Conservation (phyloP, 2,888 invertebrate species). For the Eilema caniola region DNA sequence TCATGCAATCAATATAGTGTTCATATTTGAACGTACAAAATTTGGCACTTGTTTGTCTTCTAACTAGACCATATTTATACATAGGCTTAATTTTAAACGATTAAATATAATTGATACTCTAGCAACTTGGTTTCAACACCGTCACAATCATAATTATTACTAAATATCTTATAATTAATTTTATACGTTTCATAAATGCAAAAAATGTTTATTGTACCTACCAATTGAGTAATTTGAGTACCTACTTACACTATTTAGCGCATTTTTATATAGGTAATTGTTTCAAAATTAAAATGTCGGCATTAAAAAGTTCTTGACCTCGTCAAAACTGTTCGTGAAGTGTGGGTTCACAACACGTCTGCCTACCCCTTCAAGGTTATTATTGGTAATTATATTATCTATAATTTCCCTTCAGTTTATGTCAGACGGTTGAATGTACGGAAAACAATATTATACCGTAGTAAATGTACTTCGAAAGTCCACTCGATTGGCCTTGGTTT, state of each 20-base stretch:
- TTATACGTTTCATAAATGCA: background rate
- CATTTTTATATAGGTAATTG: background rate
- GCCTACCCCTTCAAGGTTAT: background rate
- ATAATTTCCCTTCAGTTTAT: background rate
- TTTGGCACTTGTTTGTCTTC: too few species aligned
- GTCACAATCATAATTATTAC: background rate
- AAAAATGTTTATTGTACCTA: background rate
- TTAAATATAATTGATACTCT: background rate
- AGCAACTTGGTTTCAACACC: background rate
- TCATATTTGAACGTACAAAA: too few species aligned
- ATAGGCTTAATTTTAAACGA: background rate
- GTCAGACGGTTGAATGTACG: background rate
- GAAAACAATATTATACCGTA: slow-evolving; percentile 15
- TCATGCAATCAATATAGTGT: too few species aligned
- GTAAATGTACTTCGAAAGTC: slow-evolving; percentile 26
- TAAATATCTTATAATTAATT: background rate
- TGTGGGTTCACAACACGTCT: background rate
- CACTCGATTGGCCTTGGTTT: slow-evolving; percentile 29
- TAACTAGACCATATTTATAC: too few species aligned
- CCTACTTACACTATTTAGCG: background rate
- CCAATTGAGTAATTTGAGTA: too few species aligned
- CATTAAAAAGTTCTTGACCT: background rate
- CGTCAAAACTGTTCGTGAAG: background rate
- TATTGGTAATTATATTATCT: background rate
- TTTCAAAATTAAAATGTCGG: background rate